Conservation (phyloP, 2,888 invertebrate genomes). For the Meteorus cinctellus region DNA sequence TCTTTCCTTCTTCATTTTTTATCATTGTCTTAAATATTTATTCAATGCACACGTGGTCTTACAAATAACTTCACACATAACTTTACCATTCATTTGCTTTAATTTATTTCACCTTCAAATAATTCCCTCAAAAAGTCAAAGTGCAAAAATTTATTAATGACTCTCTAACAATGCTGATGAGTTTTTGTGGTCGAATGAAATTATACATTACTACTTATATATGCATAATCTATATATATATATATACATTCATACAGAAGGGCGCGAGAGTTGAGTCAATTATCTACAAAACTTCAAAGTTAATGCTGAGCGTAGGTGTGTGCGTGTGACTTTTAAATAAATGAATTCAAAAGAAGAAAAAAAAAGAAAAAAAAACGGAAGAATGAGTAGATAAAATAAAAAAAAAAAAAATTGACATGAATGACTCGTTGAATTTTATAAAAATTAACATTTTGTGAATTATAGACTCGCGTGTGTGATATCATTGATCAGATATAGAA, state of each 20-base stretch:
- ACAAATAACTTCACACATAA: neutral
- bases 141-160: neutral
- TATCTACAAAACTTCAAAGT: constrained; percentile 8
- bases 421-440: constrained; percentile 19
- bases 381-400: neutral
- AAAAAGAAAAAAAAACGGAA: neutral
- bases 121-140: neutral
- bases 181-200: constrained; percentile 4
- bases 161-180: neutral
- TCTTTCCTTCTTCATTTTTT: neutral
- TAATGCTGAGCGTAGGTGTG: neutral
- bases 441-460: constrained; percentile 12
- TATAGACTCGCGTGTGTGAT: constrained; percentile 2
- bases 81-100: neutral
- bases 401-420: neutral
- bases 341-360: neutral
- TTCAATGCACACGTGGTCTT: constrained; percentile 16
- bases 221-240: neutral
- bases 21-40: neutral
- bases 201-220: neutral
- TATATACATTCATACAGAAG: neutral
- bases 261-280: constrained; percentile 5
- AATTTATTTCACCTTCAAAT: neutral
- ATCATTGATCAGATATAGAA: constrained; percentile 5
- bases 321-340: constrained; percentile 12